Evolutionary conservation across 2,113 vertebrate genomes (phyloP), one percentile per base, ranked within the genome.

Genomic region (Nycticebus coucang): DNA sequence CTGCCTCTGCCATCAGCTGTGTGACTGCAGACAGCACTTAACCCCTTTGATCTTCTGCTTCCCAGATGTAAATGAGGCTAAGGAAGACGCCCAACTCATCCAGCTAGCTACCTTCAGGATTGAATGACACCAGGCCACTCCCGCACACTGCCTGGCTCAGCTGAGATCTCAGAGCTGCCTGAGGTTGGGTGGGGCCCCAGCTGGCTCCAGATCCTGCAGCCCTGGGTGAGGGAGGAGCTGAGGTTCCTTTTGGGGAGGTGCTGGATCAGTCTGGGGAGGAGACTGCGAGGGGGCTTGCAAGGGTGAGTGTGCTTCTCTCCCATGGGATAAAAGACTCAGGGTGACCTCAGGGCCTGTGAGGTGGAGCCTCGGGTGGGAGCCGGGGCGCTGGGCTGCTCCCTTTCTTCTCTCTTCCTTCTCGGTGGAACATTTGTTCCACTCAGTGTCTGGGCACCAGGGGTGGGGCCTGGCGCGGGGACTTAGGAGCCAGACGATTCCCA

Each of bases 401-500:
- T 96, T 68, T 81, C 87, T 85, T 75, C 89, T 94, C 64, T 86
- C 59, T 72, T 75, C 60, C 89, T 85, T 90, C 93, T 95, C 94
- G 84, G 80, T 89, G 75, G 74, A 95, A 86, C 90, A 79, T 85
- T 91, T 53, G 59, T 90, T 86, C 85, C 37, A 19, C 53, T 69
- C 60, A 0, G 68, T 85, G 86, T 82, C 88, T 35, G 14, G 81
- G 85, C 53, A 59, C 66, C 19, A 41, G 55, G 90, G 85, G 64
- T 82, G 93, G 88, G 86, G 78, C 79, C 62, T 53, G 83, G 93
- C 79, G 81, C 94, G 87, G 75, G 89, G 96, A 84, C 80, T 87
- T n/a, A 45, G 85, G 84, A 92, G 74, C 77, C 83, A 15, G 72
- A 50, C 81, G 77, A 92, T 95, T 97, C 94, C 92, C 96, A 96